Evolutionary conservation across 2,797 vertebrate species (phyloP).

Genomic region (Megalops cyprinoides): DNA sequence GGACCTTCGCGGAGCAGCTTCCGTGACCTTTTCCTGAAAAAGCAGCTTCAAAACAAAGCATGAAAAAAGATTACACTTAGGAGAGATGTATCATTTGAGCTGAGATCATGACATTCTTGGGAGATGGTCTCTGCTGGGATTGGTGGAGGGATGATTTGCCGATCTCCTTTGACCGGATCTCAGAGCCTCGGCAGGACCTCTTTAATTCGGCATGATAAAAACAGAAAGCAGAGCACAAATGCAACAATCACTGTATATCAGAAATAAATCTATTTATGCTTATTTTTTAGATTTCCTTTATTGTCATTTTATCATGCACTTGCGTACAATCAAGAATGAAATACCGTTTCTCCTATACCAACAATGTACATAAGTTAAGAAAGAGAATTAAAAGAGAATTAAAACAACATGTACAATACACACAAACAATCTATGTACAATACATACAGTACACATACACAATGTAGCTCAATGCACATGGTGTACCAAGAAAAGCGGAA

Average conservation of each 20-base stretch:
- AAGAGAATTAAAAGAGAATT: too few species aligned
- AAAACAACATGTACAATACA: too few species aligned
- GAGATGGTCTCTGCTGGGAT: neutral
- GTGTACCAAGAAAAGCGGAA: too few species aligned
- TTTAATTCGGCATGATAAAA: neutral
- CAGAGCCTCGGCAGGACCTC: neutral
- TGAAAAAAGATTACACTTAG: constrained; percentile 20
- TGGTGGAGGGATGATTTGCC: neutral
- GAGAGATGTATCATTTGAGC: constrained; percentile 6
- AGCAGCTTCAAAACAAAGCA: neutral
- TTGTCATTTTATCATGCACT: too few species aligned
- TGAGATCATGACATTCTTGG: constrained; percentile 22
- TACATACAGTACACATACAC: too few species aligned
- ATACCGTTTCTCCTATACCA: too few species aligned
- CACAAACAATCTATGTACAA: too few species aligned
- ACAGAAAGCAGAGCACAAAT: constrained; percentile 1
- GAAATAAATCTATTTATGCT: neutral
- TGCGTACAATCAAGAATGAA: too few species aligned
- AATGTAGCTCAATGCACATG: too few species aligned
- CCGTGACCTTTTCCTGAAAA: constrained; percentile 21
- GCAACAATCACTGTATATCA: neutral
- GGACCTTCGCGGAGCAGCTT: constrained; percentile 7
- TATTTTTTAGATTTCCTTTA: too few species aligned
- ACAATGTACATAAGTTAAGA: too few species aligned
- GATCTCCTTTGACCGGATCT: neutral